Evolutionary conservation across 2,888 invertebrate species (phyloP), one percentile per base, ranked within the genome.

Genomic region (Cordylochernes scorpioides): DNA sequence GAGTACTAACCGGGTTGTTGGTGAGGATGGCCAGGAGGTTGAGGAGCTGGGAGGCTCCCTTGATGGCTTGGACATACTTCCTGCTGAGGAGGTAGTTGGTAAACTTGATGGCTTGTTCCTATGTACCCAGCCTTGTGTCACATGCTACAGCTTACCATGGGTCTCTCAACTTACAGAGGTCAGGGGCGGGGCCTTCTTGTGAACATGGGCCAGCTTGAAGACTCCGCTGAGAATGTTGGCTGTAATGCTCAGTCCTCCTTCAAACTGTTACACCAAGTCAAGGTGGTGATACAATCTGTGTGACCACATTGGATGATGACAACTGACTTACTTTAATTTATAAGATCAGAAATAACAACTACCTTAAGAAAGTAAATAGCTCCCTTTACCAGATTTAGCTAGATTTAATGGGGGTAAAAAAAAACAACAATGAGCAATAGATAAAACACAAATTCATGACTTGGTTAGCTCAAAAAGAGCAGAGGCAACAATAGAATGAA

Each of bases 41-140:
- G 1, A 88, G 57, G 15, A 94, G 59, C 31, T 71, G 63, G 36
- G 71, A 66, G 4, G 74, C 74, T 17, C 84, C 82, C 48, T 73
- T 72, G 0, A 74, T 61, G 3, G 73, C 67, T 50, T 73, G 80
- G 3, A 88, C 86, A 25, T 80, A 77, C 41, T 73, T 71, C 24
- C 91, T 65, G 25, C 75, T 75, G 36, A 86, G 58, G 46, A 91
- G 64, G 58, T 91, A 94, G 49, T 72, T 72, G 1, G 72, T 69
- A 46, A 94, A 71, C 59, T 91, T 91, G 27, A 73, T 64, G 2
- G 69, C 67, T 56, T 86, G 84, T 15, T 68, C 68, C 42, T 65
- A 61, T 17, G 25, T 18, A 36, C 31, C 21, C 24, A 5, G 14
- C 2, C 5, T 22, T 22, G 14, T 5, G 24, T 21, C n/a, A 25